Base-by-base conservation (phyloP, 2,888 invertebrate genomes). In the Neoscelio sp. region DNA sequence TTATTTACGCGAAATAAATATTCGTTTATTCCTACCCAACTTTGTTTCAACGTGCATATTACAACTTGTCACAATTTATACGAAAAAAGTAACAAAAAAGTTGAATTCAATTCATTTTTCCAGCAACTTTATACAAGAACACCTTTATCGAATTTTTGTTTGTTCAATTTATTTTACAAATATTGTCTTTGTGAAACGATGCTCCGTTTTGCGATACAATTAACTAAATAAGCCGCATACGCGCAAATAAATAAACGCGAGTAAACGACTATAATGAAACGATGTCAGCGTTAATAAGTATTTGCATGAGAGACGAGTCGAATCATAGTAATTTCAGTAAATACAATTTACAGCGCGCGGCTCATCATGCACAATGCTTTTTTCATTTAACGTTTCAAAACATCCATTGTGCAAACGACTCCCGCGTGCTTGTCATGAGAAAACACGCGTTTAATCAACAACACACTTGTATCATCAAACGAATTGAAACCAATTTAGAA, bases 391-490 rank as follows among this genome's bases (percentile, higher is more conserved):
- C 5, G 20, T 68, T 68, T 48, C 56, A 68, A 56, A 48, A 68
- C 54, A 48, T 15, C 18, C 28, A 40, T 65, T 52, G 42, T 48
- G 8, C 20, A 15, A 30, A 42, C 54, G 58, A 23, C 10, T n/a
- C 6, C 4, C n/a, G 33, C n/a, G n/a, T n/a, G 18, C 5, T 20
- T 46, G 48, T 15, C 40, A n/a, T 23, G 60, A 60, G 65, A 56
- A 74, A 64, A 65, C 54, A 35, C 30, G 33, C 26, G 33, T 40
- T 50, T 26, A 48, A 58, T 58, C 15, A 13, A 20, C 56, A 50
- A 65, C 71, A 81, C 80, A 81, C 79, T 79, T 65, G 79, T 80
- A 80, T 80, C 77, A 78, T 62, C 71, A 70, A 71, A 38, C 13
- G 18, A 40, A 17, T 17, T n/a, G n/a, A 13, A 35, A 35, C 18